phyloP scores from a whole-genome alignment of 2,888 invertebrate species.

The Cremastobaeus sp. region DNA sequence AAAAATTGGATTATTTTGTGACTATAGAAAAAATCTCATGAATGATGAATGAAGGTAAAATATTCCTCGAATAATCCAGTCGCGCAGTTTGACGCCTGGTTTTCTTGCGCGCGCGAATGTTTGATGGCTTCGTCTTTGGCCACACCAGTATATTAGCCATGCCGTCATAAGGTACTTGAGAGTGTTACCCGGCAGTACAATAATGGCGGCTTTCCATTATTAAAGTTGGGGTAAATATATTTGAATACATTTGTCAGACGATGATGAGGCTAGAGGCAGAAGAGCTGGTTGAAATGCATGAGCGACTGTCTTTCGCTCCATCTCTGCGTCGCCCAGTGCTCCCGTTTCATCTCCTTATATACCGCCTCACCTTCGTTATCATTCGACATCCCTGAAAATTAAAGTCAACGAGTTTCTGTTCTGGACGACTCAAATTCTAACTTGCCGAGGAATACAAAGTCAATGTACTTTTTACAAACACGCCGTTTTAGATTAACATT shows the following conservation, averaged over 20 bases:
- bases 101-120: slow-evolving; percentile 38
- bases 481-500: too few relatives aligned
- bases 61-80: slow-evolving; percentile 51
- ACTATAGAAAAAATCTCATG: slow-evolving; percentile 44
- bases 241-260: slow-evolving; percentile 69
- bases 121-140: slow-evolving; percentile 54
- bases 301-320: slow-evolving; percentile 61
- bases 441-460: too few relatives aligned
- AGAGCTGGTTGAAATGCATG: slow-evolving; percentile 65
- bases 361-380: slow-evolving; percentile 32
- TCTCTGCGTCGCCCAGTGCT: slow-evolving; percentile 46
- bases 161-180: slow-evolving; percentile 56
- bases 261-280: slow-evolving; percentile 59
- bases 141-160: slow-evolving; percentile 22
- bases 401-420: slow-evolving; percentile 18
- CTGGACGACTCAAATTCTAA: slow-evolving; percentile 13
- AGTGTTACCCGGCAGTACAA: slow-evolving; percentile 57
- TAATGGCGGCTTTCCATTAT: slow-evolving; percentile 62
- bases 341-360: slow-evolving; percentile 45
- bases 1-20: slow-evolving; percentile 43
- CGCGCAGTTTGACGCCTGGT: slow-evolving; percentile 37
- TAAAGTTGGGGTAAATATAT: slow-evolving; percentile 68
- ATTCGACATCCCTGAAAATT: slow-evolving; percentile 36
- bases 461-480: too few relatives aligned
- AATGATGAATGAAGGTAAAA: slow-evolving; percentile 50